Base-by-base conservation (phyloP, 1,140 invertebrate species). In the Macrostomum lignano region DNA sequence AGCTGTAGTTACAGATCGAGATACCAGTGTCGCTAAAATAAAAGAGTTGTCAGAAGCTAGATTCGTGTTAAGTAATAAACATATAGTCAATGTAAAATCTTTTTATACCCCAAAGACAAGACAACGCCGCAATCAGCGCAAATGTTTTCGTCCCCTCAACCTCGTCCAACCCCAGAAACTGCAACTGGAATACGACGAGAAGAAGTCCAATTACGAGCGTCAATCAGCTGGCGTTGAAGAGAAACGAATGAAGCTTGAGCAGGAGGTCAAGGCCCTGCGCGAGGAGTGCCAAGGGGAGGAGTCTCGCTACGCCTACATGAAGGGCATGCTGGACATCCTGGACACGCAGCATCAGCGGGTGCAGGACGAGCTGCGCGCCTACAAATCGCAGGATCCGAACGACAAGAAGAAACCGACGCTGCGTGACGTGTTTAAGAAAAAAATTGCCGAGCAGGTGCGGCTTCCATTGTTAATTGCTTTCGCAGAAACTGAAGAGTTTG, bases 121-220 rank as follows among this genome's bases (percentile, higher is more conserved):
- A n/a, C n/a, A n/a, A n/a, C n/a, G n/a, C 28, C 10, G 21, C 11
- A 24, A 10, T 33, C 7, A 19, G 20, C n/a, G 7, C 21, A 36
- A n/a, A n/a, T 1, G 31, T 19, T 19, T 21, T 26, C 32, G 22
- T 24, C 1, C 17, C 17, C 31, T n/a, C 2, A 25, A 20, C 14
- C 29, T 5, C 15, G 19, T 14, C 7, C 21, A 20, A 17, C 21
- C 34, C n/a, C 25, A 61, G 51, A 61, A 68, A 37, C 40, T 67
- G n/a, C 56, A 60, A 7, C 51, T 60, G 29, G 60, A 60, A 24
- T 67, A 67, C 44, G 63, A 67, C 24, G 58, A 61, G 33, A 65
- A 63, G 40, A 65, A 67, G 38, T 55, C 56, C 35, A 49, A 55
- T 4, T 68, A 68, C 44, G 64, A 67, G 36, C 59, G 64, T 2